Percentiles rank a stretch among this genome's conserved stretches.
phyloP scores from a whole-genome alignment of 2,113 vertebrate species.

The Gymnarchus niloticus region DNA sequence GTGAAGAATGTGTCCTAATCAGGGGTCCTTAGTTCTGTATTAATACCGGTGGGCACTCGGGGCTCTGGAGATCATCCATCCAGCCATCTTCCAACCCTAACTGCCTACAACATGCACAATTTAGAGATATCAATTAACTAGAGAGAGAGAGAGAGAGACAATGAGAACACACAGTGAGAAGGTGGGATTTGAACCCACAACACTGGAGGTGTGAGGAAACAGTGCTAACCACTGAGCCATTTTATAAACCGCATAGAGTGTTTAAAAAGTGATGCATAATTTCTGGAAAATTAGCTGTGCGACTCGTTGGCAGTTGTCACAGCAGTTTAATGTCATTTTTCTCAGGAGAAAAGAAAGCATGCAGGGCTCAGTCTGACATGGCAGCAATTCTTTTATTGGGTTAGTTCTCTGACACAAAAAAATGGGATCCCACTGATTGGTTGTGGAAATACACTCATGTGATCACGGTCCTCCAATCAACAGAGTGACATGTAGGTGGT shows the following conservation, averaged over 20 bases:
- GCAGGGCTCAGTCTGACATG: slow-evolving; percentile 7
- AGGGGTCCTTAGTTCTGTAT: slow-evolving; percentile 43
- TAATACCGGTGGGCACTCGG: slow-evolving; percentile 65
- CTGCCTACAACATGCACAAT: no score
- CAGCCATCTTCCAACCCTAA: no score
- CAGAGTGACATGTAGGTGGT: slow-evolving; percentile 82
- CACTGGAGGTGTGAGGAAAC: no score
- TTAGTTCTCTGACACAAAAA: slow-evolving; percentile 15
- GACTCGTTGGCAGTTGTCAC: no score
- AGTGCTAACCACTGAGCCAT: no score
- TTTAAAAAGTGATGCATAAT: no score
- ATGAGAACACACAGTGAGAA: no score
- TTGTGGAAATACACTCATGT: slow-evolving; percentile 62
- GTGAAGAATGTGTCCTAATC: neutral
- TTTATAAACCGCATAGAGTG: no score
- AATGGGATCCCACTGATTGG: slow-evolving; percentile 16
- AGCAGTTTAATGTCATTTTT: neutral
- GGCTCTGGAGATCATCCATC: no score
- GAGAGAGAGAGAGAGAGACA: no score
- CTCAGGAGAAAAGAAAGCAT: slow-evolving; percentile 7
- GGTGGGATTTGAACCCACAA: no score
- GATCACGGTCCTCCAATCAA: slow-evolving; percentile 65
- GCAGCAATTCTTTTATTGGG: slow-evolving; percentile 10
- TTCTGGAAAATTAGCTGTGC: neutral
- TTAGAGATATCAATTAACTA: no score